Conservation (phyloP, 2,113 vertebrate species). For the Paralichthys olivaceus region DNA sequence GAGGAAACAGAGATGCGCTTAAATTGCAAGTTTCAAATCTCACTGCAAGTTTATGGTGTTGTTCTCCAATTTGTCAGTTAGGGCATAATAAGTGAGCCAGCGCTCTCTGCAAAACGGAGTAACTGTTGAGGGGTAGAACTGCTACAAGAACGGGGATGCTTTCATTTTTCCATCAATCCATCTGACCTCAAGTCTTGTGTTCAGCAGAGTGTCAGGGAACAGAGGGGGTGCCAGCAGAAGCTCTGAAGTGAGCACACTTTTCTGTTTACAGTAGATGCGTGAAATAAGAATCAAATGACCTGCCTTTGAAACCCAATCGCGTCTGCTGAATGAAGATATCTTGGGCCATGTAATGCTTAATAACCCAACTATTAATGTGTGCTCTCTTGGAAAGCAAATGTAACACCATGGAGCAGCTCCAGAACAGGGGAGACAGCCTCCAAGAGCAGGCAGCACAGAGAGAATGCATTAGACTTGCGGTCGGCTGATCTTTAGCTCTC, state of each 20-base stretch:
- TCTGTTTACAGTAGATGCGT: constrained; percentile 47
- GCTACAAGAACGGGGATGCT: constrained; percentile 38
- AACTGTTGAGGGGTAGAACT: constrained; percentile 33
- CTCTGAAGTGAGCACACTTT: constrained; percentile 32
- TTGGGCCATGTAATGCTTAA: constrained; percentile 67
- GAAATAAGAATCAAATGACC: constrained; percentile 51
- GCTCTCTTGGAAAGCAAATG: constrained; percentile 73
- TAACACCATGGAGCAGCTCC: constrained; percentile 68
- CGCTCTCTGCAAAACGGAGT: constrained; percentile 39
- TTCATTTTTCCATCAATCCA: constrained; percentile 61
- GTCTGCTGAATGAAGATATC: constrained; percentile 71
- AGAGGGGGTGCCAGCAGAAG: constrained; percentile 28
- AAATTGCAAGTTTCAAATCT: constrained; percentile 64
- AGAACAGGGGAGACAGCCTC: constrained; percentile 65
- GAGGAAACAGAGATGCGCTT: constrained; percentile 53
- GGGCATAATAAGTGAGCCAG: constrained; percentile 37
- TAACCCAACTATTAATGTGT: constrained; percentile 74
- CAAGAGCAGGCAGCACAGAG: constrained; percentile 68
- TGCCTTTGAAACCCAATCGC: constrained; percentile 63
- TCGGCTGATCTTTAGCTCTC: constrained; percentile 77
- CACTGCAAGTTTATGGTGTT: constrained; percentile 51
- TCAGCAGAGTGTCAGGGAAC: constrained; percentile 33
- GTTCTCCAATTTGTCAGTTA: constrained; percentile 68
- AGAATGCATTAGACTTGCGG: constrained; percentile 79
- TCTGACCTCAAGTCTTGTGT: constrained; percentile 39